Evolutionary conservation across 2,113 vertebrate genomes (phyloP), one percentile per base, ranked within the genome.

Genomic region (Prionailurus bengalensis): DNA sequence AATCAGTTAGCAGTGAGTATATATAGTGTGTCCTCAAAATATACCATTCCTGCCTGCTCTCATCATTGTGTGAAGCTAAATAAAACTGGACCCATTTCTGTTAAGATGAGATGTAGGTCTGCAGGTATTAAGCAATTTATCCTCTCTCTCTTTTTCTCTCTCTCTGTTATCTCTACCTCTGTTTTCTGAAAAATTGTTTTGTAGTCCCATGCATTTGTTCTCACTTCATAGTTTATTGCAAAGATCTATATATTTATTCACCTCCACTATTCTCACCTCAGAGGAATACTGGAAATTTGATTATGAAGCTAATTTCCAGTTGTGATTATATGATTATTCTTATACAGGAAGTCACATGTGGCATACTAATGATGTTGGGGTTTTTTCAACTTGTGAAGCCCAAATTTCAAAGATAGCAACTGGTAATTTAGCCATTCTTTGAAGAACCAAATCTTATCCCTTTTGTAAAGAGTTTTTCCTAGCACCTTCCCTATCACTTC

Each of bases 61-160:
- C 80, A 58, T 95, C 33, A 74, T 78, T 87, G 48, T 85, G 70
- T 89, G 76, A 90, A 68, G 7, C 14, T 90, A 76, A 90, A 68
- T 91, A 21, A 84, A 66, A 66, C 14, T 55, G 48, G 66, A 78
- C 48, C 27, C 27, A 42, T 14, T 91, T 76, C 36, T 66, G 19
- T 45, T 68, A 84, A 78, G 48, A 7, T 90, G 39, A 55, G 23
- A 19, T 42, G 15, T 48, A 94, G 51, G 29, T 58, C 13, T 63
- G 31, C 29, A 63, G 15, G 15, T 84, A 84, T 55, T 86, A 93
- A 86, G 2, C 5, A n/a, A 33, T 61, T 73, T 42, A 63, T 83
- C 58, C 19, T 61, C 14, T 92, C 31, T 61, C 58, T 61, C 21
- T 58, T 74, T 29, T 89, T 68, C 25, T 12, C 51, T 42, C 27